Evolutionary conservation across 2,888 invertebrate genomes (phyloP), one percentile per base, ranked within the genome.

Genomic region (Bellardia pandia): DNA sequence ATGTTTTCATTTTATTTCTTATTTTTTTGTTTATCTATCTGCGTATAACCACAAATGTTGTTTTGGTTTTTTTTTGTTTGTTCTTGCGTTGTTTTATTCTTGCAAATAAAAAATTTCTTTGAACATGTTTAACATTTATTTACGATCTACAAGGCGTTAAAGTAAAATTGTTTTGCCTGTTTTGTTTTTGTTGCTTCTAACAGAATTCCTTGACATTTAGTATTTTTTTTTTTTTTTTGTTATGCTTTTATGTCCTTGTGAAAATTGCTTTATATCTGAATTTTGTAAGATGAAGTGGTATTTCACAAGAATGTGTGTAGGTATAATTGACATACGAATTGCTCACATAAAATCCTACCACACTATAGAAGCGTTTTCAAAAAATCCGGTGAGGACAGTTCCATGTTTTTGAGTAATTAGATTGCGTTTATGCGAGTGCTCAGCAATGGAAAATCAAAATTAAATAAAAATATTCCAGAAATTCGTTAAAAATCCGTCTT

Each of bases 21-120:
- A 2, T 13, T 13, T 33, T 11, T 60, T 11, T 60, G 33, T 40
- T 66, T 66, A 45, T 66, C 45, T 42, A 16, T 66, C 48, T 69
- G 48, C 13, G 33, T 51, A 69, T 42, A 51, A 30, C 48, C 48
- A 14, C 51, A 69, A 69, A 51, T 69, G 69, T 69, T 69, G 11
- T 69, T 48, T 69, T 30, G 48, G 9, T 30, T 30, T 66, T 74
- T 72, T 37, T 71, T 37, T 4, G 4, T 5, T 37, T 37, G 37
- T 2, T 30, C 40, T 23, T 56, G 13, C 58, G 16, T n/a, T 58
- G 3, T 58, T 56, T 42, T 8, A 16, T 48, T 76, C 30, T n/a
- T 9, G 9, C 53, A 53, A 71, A 71, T 56, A 60, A 60, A 60
- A 30, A n/a, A 33, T 14, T 37, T 14, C 37, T 37, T 53, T 33